Percentiles rank a stretch among this genome's conserved stretches.
Evolutionary conservation across 2,888 invertebrate genomes (phyloP).

Genomic region (Spodoptera exigua): DNA sequence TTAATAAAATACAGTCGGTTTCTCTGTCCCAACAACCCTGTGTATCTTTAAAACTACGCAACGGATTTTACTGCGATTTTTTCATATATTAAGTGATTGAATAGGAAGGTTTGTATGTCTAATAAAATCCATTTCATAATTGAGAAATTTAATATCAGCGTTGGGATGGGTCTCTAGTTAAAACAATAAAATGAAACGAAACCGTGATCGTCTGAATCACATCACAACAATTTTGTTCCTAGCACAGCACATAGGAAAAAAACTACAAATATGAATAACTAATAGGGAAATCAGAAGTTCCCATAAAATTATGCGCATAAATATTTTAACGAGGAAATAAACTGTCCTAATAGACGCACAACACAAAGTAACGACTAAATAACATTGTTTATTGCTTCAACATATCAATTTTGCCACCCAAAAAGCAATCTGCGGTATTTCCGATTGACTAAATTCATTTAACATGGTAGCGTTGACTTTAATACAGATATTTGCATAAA

Average conservation of each 20-base stretch:
- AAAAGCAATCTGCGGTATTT: constrained; percentile 80
- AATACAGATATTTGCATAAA: constrained; percentile 80
- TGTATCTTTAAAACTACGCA: too few species aligned
- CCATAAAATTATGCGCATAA: constrained; percentile 44
- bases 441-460: constrained; percentile 82
- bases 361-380: constrained; percentile 35
- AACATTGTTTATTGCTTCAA: constrained; percentile 49
- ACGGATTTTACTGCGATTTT: too few species aligned
- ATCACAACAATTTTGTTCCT: too few species aligned
- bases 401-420: constrained; percentile 68
- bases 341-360: constrained; percentile 35
- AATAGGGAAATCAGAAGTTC: constrained; percentile 26
- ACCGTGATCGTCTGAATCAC: background rate
- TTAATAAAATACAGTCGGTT: too few species aligned
- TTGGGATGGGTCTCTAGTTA: too few species aligned
- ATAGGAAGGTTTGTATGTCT: too few species aligned
- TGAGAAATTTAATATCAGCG: too few species aligned
- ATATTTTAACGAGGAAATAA: constrained; percentile 49
- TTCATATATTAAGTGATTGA: too few species aligned
- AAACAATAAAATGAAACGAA: too few species aligned
- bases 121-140: too few species aligned
- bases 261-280: constrained; percentile 24
- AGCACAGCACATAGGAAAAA: constrained; percentile 4
- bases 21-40: too few species aligned
- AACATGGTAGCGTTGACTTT: constrained; percentile 69